phyloP scores from a whole-genome alignment of 2,888 invertebrate genomes.

The Choristoneura rosaceana region DNA sequence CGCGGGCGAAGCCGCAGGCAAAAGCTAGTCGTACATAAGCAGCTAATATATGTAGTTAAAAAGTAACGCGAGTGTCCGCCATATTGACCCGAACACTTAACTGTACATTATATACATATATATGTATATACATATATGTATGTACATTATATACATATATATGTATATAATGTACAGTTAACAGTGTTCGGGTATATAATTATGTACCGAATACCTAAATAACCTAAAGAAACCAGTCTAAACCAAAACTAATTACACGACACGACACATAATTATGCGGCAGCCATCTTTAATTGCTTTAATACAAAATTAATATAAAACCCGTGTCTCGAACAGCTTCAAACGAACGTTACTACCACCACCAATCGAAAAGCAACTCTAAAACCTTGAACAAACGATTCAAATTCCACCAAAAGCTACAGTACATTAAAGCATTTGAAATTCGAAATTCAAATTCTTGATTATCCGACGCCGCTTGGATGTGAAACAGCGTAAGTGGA shows the following conservation, averaged over 20 bases:
- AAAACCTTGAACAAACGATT: not conserved
- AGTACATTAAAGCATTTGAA: slow-evolving; percentile 19
- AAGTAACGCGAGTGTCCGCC: not conserved
- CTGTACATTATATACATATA: too few species aligned
- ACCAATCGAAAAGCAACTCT: slow-evolving; percentile 8
- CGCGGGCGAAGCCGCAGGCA: too few species aligned
- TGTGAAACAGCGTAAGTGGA: slow-evolving; percentile 1
- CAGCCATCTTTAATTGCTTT: slow-evolving; percentile 57
- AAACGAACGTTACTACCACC: not conserved
- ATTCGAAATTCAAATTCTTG: slow-evolving; percentile 36
- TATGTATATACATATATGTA: too few species aligned
- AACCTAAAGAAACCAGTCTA: slow-evolving; percentile 5
- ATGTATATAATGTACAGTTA: slow-evolving; percentile 6
- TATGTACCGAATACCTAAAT: slow-evolving; percentile 20
- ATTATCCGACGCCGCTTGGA: slow-evolving; percentile 26
- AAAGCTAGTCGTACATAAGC: too few species aligned
- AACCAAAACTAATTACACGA: slow-evolving; percentile 17
- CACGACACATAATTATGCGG: slow-evolving; percentile 40
- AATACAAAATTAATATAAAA: slow-evolving; percentile 49
- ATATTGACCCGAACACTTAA: slow-evolving; percentile 1
- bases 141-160: not conserved
- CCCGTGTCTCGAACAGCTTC: slow-evolving; percentile 27
- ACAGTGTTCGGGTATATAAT: too few species aligned
- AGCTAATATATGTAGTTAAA: too few species aligned
- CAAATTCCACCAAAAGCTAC: not conserved